Percentiles rank a stretch among this genome's conserved stretches.
Conservation (phyloP, 2,113 vertebrate species). For the Acrocephalus arundinaceus region DNA sequence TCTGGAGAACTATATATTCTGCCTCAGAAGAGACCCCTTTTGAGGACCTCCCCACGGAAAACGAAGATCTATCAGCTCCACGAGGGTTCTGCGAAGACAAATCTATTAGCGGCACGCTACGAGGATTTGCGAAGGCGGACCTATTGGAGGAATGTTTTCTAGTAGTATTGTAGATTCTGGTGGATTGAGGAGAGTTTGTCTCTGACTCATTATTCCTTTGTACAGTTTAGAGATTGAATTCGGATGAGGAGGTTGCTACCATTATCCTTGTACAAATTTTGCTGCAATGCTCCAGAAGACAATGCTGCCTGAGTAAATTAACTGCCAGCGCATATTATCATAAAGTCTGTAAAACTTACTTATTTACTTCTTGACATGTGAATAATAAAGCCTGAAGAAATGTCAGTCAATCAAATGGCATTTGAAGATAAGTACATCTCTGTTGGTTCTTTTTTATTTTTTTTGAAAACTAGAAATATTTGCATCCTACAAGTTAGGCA, state of each 20-base stretch:
- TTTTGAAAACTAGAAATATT: neutral
- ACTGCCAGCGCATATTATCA: neutral
- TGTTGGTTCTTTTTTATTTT: neutral
- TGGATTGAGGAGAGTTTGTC: too few relatives aligned
- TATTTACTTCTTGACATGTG: neutral
- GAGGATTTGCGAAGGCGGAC: too few relatives aligned
- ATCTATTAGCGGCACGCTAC: too few relatives aligned
- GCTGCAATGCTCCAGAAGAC: neutral
- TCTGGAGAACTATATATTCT: too few relatives aligned
- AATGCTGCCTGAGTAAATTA: neutral
- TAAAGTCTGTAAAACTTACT: slow-evolving; percentile 5
- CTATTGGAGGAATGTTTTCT: too few relatives aligned
- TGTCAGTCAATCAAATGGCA: neutral
- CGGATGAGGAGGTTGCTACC: neutral
- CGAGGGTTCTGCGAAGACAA: too few relatives aligned
- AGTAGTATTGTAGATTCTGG: too few relatives aligned
- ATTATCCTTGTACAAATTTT: neutral
- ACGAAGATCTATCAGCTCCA: too few relatives aligned
- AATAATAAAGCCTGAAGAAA: slow-evolving; percentile 45
- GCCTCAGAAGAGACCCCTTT: too few relatives aligned
- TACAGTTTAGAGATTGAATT: neutral
- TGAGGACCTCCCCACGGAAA: too few relatives aligned
- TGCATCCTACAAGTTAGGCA: neutral
- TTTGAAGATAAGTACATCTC: neutral
- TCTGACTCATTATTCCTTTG: too few relatives aligned